Conservation (phyloP, 2,113 vertebrate species). For the Lepus americanus region DNA sequence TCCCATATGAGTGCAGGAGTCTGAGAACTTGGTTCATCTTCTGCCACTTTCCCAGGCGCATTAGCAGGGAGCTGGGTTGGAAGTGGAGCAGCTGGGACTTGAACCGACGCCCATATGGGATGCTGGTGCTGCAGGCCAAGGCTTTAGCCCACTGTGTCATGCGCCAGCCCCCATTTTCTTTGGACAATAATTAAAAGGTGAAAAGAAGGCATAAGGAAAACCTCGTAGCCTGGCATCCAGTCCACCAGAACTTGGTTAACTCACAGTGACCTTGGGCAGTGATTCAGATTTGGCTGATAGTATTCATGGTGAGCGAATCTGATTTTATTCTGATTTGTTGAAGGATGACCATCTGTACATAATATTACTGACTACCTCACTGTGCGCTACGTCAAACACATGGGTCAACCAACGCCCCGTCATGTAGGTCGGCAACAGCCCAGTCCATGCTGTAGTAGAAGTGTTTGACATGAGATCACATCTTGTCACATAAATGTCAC, state of each 20-base stretch:
- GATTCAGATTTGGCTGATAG: neutral
- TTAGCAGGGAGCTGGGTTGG: too few relatives aligned
- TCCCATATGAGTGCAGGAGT: too few relatives aligned
- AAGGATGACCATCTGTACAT: rapidly evolving
- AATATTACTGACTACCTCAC: neutral
- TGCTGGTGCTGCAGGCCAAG: too few relatives aligned
- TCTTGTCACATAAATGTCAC: too few relatives aligned
- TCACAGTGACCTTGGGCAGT: neutral
- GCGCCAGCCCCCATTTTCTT: neutral
- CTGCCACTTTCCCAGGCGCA: too few relatives aligned
- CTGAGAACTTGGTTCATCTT: too few relatives aligned
- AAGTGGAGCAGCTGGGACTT: too few relatives aligned
- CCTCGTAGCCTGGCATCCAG: neutral
- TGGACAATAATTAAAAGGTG: neutral
- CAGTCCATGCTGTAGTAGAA: rapidly evolving
- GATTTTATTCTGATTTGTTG: neutral
- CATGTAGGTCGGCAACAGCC: neutral
- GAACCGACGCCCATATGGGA: too few relatives aligned
- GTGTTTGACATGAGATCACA: rapidly evolving
- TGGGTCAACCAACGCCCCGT: rapidly evolving
- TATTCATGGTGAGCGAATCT: neutral
- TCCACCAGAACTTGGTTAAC: neutral
- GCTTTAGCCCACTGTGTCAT: too few relatives aligned
- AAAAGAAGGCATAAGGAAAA: neutral
- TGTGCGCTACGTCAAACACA: neutral